Base-by-base conservation (phyloP, 1,140 invertebrate species). In the Drosophila tani region DNA sequence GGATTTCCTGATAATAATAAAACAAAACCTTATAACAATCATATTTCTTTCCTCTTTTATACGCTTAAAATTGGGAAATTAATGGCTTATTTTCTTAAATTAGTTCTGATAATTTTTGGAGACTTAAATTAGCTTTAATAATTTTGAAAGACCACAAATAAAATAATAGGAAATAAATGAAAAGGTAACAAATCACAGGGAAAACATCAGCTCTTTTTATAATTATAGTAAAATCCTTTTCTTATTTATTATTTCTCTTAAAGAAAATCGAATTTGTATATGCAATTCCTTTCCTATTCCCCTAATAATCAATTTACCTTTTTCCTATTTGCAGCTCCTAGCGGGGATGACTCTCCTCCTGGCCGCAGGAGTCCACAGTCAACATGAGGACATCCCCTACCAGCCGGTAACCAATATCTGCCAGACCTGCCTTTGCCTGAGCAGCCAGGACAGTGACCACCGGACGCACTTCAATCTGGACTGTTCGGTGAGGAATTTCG, bases 401-500 rank as follows among this genome's bases (percentile, higher is more conserved):
- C 82, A 92, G 58, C 55, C 75, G 1, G 88, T 91, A 49, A 27
- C 59, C 19, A 69, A 92, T 15, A 92, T 92, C 11, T 93, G 92
- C 64, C 35, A 81, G 27, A 91, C 75, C 0, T 93, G 92, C 65
- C n/a, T 65, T 5, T 93, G 92, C 40, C 56, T 83, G 24, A 68
- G 38, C 40, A 57, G 46, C n/a, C 69, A 75, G 71, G 88, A 85
- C 32, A 73, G 15, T 14, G 76, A 81, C 29, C 69, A 77, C 21
- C 63, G 63, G 1, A 35, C 65, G 2, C 82, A 92, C 62, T 75
- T 79, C 21, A 75, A 82, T 2, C 58, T 94, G 14, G 90, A 94
- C 56, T 94, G 94, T 68, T 69, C 74, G 14, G 69, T 84, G 14
- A 81, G 85, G 69, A 77, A 81, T n/a, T 93, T 94, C 27, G 65